Conservation (phyloP, 2,888 invertebrate species). For the Drosophila austrosaltans region DNA sequence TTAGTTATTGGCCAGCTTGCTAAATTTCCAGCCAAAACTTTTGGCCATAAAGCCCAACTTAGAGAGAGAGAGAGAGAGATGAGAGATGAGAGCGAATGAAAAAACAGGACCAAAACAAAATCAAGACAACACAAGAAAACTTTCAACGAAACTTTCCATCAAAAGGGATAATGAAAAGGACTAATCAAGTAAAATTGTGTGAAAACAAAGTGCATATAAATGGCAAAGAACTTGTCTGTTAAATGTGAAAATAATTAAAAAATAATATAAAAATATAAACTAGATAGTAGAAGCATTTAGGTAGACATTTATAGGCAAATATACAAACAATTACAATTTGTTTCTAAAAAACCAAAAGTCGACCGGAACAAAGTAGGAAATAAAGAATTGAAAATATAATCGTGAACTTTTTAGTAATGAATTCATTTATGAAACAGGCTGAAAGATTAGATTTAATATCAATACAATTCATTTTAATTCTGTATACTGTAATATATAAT, state of each 20-base stretch:
- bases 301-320: too few species aligned
- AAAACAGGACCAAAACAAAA: background rate
- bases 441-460: too few species aligned
- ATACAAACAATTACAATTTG: too few species aligned
- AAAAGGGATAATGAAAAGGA: constrained; percentile 8
- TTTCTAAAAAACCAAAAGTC: too few species aligned
- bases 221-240: background rate
- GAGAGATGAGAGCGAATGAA: background rate
- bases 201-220: background rate
- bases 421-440: too few species aligned
- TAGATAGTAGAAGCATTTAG: too few species aligned
- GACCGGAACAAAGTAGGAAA: too few species aligned
- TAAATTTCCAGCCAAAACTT: constrained; percentile 24
- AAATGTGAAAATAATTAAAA: background rate
- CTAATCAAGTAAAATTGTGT: constrained; percentile 2
- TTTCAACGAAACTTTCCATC: background rate
- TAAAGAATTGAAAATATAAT: too few species aligned
- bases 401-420: too few species aligned
- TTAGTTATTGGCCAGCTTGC: constrained; percentile 21
- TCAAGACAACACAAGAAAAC: background rate
- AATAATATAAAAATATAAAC: background rate
- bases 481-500: too few species aligned
- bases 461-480: too few species aligned
- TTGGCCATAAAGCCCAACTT: background rate
- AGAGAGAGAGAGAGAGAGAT: background rate